Evolutionary conservation across 1,140 invertebrate genomes (phyloP).

Genomic region (Pogonomyrmex barbatus): DNA sequence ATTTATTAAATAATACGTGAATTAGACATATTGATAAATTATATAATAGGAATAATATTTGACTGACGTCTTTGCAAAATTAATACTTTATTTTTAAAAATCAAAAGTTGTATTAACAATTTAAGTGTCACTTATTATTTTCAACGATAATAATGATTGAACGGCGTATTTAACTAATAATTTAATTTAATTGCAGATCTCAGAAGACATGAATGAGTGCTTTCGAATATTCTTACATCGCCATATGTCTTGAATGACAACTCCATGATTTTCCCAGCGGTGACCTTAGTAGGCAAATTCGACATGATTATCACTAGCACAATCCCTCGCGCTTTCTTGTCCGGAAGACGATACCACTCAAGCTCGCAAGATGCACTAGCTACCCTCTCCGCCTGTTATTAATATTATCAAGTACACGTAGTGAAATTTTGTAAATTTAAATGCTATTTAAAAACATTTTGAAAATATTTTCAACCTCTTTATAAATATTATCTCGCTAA

Average conservation of each 20-base stretch:
- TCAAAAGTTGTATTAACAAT: too few species aligned
- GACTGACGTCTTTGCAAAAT: too few species aligned
- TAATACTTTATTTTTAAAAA: too few species aligned
- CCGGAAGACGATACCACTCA: slow-evolving; percentile 73
- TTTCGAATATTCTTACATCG: slow-evolving; percentile 61
- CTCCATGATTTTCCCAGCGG: slow-evolving; percentile 71
- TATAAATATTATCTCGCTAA: neutral
- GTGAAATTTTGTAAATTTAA: neutral
- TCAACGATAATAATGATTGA: neutral
- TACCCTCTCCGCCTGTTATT: slow-evolving; percentile 64
- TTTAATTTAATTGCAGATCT: neutral
- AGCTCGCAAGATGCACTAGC: slow-evolving; percentile 66
- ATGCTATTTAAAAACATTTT: neutral
- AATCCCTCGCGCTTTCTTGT: slow-evolving; percentile 62
- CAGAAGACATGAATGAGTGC: neutral
- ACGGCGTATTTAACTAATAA: neutral
- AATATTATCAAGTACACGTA: neutral
- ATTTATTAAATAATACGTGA: neutral
- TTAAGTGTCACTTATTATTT: neutral
- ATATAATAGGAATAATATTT: too few species aligned
- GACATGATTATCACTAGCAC: slow-evolving; percentile 74
- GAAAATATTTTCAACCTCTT: neutral
- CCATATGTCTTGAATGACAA: slow-evolving; percentile 71
- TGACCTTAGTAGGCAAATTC: slow-evolving; percentile 65
- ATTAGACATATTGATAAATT: too few species aligned